Percentiles rank a stretch among this genome's conserved stretches.
Conservation (phyloP, 2,797 vertebrate genomes). For the Heliangelus exortis region DNA sequence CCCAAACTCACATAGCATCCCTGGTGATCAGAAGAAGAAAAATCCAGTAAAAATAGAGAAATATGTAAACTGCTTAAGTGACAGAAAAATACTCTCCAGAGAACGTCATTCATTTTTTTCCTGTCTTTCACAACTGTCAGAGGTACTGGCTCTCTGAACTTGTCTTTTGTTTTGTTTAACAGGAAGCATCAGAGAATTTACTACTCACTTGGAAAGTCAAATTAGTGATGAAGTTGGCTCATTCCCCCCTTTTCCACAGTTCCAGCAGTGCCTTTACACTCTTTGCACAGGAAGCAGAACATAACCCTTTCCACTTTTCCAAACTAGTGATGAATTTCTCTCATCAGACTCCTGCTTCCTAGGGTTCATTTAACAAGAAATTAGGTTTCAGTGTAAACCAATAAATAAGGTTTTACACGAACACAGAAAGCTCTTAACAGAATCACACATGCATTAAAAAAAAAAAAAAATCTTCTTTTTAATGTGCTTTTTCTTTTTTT, state of each 20-base stretch:
- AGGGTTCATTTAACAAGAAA: not conserved
- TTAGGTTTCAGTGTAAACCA: not conserved
- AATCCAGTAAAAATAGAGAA: slow-evolving; percentile 77
- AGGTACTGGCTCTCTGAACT: slow-evolving; percentile 67
- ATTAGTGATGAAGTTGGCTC: slow-evolving; percentile 27
- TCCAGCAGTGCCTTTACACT: not conserved
- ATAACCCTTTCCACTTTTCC: not conserved
- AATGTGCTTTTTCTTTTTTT: not conserved
- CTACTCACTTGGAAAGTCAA: slow-evolving; percentile 45
- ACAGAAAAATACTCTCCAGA: slow-evolving; percentile 84
- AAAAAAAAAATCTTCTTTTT: not conserved
- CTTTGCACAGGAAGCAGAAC: not conserved
- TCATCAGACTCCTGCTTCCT: not conserved
- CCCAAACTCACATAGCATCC: slow-evolving; percentile 72
- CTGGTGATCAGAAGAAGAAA: slow-evolving; percentile 76
- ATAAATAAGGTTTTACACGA: not conserved
- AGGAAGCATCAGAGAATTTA: slow-evolving; percentile 56
- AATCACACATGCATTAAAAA: not conserved
- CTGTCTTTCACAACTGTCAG: slow-evolving; percentile 80
- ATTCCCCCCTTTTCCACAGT: not conserved
- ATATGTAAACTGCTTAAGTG: slow-evolving; percentile 82
- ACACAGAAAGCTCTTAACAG: not conserved
- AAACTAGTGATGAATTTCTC: not conserved
- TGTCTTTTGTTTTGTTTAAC: slow-evolving; percentile 71
- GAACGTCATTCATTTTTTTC: slow-evolving; percentile 67